These are phyloP conservation scores for Hipparchia semele DNA, from an alignment of 2,888 invertebrate genomes.

Conservation along the genomic window DNA sequence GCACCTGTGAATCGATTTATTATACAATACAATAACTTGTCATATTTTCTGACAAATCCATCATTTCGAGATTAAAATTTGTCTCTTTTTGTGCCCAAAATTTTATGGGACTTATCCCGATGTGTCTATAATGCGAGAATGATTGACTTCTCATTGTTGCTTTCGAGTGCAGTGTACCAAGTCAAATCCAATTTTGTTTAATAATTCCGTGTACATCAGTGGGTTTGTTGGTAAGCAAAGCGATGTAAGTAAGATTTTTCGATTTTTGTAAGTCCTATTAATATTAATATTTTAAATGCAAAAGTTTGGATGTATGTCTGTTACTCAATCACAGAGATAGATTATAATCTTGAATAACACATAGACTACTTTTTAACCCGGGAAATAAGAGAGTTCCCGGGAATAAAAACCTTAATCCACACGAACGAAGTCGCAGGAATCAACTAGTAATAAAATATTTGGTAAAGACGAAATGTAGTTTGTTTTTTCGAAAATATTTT, in stretches of 20 bases:
- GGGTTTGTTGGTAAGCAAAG: conserved; percentile 42
- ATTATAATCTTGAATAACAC: too few relatives aligned
- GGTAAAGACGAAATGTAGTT: too few relatives aligned
- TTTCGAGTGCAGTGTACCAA: conserved; percentile 54
- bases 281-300: too few relatives aligned
- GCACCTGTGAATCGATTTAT: conserved; percentile 39
- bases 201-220: conserved; percentile 63
- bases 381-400: too few relatives aligned
- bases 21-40: conserved; percentile 38
- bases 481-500: too few relatives aligned
- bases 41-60: conserved; percentile 57
- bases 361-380: too few relatives aligned
- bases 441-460: too few relatives aligned
- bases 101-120: conserved; percentile 35
- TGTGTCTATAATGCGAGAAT: conserved; percentile 56
- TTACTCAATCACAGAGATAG: too few relatives aligned
- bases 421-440: too few relatives aligned
- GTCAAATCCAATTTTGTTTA: conserved; percentile 68
- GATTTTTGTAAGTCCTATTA: background rate
- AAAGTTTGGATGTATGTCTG: background rate
- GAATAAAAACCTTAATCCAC: too few relatives aligned
- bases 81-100: conserved; percentile 50
- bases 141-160: conserved; percentile 64
- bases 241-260: conserved; percentile 37
- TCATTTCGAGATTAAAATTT: conserved; percentile 63